Conservation (phyloP, 2,113 vertebrate genomes). For the Cathartes aura region DNA sequence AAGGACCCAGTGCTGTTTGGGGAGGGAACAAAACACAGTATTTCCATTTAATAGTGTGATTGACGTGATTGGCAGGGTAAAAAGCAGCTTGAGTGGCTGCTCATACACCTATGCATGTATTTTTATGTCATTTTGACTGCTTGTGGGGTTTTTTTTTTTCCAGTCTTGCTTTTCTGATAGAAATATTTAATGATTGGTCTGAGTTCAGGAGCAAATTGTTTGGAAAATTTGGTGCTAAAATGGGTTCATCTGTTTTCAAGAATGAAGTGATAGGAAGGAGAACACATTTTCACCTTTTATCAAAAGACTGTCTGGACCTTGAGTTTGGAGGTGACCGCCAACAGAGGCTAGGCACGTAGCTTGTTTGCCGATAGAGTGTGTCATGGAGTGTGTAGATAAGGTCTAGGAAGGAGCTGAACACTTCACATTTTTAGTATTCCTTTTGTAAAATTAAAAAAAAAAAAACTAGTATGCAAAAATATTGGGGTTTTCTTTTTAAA, state of each 20-base stretch:
- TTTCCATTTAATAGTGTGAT: background rate
- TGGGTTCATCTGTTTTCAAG: background rate
- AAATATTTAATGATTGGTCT: background rate
- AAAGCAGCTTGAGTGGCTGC: background rate
- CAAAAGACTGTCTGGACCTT: background rate
- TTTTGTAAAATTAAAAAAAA: background rate
- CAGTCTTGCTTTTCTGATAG: background rate
- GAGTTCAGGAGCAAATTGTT: background rate
- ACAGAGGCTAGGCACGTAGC: background rate
- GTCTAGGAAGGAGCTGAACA: background rate
- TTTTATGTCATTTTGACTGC: background rate
- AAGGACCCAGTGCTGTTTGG: background rate
- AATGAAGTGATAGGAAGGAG: background rate
- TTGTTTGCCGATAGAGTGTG: background rate
- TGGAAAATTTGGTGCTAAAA: constrained; percentile 19
- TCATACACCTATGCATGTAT: background rate
- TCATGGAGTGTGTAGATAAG: background rate
- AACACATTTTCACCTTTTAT: background rate
- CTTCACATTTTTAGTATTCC: background rate
- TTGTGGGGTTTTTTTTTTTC: background rate
- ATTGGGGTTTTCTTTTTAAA: background rate
- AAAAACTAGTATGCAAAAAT: background rate
- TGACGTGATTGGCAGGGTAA: background rate
- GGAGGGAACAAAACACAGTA: background rate
- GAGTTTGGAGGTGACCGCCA: background rate